Conservation (phyloP, 30 jellyfish, hydroid and myxozoan genomes). For the Turritopsis dohrnii region DNA sequence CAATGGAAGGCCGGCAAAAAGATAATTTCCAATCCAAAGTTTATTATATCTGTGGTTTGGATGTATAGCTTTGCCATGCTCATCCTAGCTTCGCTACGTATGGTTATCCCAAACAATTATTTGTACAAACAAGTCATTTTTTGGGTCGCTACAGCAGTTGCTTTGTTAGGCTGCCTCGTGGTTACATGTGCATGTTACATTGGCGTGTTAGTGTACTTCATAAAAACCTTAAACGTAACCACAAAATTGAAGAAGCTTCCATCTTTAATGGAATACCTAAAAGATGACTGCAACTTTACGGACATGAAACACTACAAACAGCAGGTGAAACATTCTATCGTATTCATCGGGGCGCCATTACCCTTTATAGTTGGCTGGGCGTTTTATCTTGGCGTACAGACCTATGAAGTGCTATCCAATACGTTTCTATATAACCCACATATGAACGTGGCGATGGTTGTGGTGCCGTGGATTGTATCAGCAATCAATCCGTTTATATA, state of each 20-base stretch:
- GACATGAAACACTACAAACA: not conserved
- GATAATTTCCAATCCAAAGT: not conserved
- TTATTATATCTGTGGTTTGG: not conserved
- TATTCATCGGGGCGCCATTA: conserved; percentile 14
- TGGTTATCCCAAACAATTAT: not conserved
- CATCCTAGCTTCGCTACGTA: not conserved
- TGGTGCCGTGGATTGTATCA: conserved; percentile 19
- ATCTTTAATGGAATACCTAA: not conserved
- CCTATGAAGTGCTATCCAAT: not conserved
- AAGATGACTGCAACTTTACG: not conserved
- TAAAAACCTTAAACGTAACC: not conserved
- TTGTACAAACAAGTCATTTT: not conserved
- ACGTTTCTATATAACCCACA: not conserved
- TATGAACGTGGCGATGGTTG: conserved; percentile 16
- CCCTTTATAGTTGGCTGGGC: conserved; percentile 27
- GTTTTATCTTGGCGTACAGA: conserved; percentile 13
- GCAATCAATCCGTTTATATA: conserved; percentile 11
- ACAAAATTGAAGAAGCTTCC: not conserved
- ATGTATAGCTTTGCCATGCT: not conserved
- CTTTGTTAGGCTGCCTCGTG: not conserved
- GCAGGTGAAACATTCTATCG: not conserved
- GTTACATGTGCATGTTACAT: not conserved
- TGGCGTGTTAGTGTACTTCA: not conserved
- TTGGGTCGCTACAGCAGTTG: not conserved
- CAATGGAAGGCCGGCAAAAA: not conserved